Conservation (phyloP, 2,888 invertebrate species). For the Xanthia togata region DNA sequence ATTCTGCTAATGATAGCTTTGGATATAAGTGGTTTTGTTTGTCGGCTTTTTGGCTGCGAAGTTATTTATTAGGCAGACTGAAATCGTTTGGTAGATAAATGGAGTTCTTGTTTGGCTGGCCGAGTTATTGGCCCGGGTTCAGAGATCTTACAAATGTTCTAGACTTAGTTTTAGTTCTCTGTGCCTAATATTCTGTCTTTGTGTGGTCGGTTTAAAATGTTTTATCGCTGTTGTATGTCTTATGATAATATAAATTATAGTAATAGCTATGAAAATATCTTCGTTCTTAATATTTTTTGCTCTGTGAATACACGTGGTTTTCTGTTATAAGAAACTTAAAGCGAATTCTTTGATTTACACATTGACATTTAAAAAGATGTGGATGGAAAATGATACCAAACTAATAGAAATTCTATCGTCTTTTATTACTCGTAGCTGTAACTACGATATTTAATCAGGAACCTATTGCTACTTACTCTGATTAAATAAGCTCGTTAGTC, state of each 20-base stretch:
- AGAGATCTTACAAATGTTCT: constrained; percentile 41
- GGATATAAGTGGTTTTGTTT: constrained; percentile 79
- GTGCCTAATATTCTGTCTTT: constrained; percentile 21
- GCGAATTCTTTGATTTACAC: neutral
- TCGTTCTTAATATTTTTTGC: neutral
- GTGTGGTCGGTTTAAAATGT: constrained; percentile 20
- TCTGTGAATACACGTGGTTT: neutral
- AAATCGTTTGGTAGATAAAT: constrained; percentile 75
- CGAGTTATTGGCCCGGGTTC: constrained; percentile 52
- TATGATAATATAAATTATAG: neutral
- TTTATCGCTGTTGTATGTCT: constrained; percentile 15
- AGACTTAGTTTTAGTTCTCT: constrained; percentile 32
- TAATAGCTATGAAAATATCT: neutral
- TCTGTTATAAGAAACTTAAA: neutral
- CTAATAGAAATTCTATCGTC: neutral
- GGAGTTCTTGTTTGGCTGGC: constrained; percentile 63
- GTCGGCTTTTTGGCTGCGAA: constrained; percentile 76
- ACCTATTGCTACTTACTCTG: neutral
- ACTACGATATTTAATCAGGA: neutral
- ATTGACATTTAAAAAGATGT: neutral
- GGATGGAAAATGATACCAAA: too few species aligned
- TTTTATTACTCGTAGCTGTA: neutral
- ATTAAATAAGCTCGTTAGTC: neutral
- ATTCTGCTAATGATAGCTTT: constrained; percentile 73
- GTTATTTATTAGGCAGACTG: constrained; percentile 76